These are phyloP conservation scores for Acronicta psi DNA, from an alignment of 2,888 invertebrate genomes.

Conservation along the genomic window DNA sequence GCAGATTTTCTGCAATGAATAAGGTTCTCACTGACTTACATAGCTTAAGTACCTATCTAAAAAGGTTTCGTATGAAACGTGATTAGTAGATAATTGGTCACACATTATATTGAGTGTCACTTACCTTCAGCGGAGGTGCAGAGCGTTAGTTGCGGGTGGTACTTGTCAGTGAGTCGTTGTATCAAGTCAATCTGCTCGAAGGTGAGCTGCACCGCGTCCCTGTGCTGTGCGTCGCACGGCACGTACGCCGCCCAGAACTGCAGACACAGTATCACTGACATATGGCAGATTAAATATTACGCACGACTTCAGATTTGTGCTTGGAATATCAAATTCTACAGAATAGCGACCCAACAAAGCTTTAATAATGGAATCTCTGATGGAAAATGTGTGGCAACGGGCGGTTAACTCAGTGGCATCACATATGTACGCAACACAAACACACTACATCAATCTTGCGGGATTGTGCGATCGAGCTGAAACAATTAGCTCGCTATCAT, in stretches of 20 bases:
- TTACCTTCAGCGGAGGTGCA: conserved; percentile 94
- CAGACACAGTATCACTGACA: conserved; percentile 64
- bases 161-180: conserved; percentile 93
- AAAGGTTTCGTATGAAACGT: too few species aligned
- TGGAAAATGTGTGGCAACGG: conserved; percentile 45
- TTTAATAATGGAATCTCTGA: conserved; percentile 59
- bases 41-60: background rate
- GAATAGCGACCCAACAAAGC: conserved; percentile 63
- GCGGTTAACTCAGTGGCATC: conserved; percentile 50
- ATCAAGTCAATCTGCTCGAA: conserved; percentile 96
- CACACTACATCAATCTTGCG: conserved; percentile 51
- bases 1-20: conserved; percentile 44
- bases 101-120: conserved; percentile 6
- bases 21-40: conserved; percentile 2
- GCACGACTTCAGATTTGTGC: conserved; percentile 68
- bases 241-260: conserved; percentile 97
- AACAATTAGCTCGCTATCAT: conserved; percentile 62
- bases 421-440: conserved; percentile 46
- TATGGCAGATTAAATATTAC: conserved; percentile 77
- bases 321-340: conserved; percentile 69
- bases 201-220: conserved; percentile 95
- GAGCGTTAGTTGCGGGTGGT: conserved; percentile 93
- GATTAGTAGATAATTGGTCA: background rate
- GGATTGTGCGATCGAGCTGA: conserved; percentile 61
- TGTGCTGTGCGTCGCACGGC: conserved; percentile 94